Percentiles rank a stretch among this genome's conserved stretches.
These are phyloP conservation scores for Sylvia atricapilla DNA, from an alignment of 2,113 vertebrate species.

Conservation along the genomic window DNA sequence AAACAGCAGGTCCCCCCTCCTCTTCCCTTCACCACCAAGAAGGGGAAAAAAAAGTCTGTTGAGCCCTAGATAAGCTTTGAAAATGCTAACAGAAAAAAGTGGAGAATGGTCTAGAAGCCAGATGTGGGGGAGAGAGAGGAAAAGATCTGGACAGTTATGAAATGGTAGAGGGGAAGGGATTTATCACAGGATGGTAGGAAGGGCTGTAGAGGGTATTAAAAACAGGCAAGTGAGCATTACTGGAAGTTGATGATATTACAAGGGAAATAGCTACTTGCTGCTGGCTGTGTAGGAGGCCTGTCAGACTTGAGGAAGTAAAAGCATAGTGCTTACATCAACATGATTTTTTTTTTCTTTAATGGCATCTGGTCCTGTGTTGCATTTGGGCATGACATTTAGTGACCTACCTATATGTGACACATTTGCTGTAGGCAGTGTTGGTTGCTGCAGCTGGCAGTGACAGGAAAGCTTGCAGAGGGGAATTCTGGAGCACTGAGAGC, in stretches of 20 bases:
- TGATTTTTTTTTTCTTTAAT: not conserved
- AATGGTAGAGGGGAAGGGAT: not conserved
- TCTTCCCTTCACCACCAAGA: not conserved
- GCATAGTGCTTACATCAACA: constrained; percentile 43
- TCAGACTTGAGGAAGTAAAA: constrained; percentile 57
- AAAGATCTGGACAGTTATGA: not conserved
- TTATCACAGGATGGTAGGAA: not conserved
- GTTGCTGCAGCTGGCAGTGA: constrained; percentile 31
- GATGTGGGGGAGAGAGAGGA: not conserved
- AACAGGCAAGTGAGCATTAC: constrained; percentile 47
- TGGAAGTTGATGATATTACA: constrained; percentile 45
- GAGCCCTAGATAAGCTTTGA: not conserved
- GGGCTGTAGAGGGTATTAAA: constrained; percentile 24
- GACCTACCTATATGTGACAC: constrained; percentile 44
- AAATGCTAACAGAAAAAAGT: constrained; percentile 3
- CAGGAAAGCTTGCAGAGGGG: not conserved
- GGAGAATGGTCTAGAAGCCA: not conserved
- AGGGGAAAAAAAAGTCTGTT: constrained; percentile 4
- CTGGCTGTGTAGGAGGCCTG: constrained; percentile 59
- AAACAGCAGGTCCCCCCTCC: constrained; percentile 9
- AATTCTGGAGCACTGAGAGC: not conserved
- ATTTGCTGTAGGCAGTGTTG: constrained; percentile 12
- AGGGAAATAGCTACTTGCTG: constrained; percentile 48
- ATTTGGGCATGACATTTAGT: constrained; percentile 45
- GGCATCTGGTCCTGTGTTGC: constrained; percentile 34